Conservation (phyloP, 2,113 vertebrate species). For the Catharus fuscescens region DNA sequence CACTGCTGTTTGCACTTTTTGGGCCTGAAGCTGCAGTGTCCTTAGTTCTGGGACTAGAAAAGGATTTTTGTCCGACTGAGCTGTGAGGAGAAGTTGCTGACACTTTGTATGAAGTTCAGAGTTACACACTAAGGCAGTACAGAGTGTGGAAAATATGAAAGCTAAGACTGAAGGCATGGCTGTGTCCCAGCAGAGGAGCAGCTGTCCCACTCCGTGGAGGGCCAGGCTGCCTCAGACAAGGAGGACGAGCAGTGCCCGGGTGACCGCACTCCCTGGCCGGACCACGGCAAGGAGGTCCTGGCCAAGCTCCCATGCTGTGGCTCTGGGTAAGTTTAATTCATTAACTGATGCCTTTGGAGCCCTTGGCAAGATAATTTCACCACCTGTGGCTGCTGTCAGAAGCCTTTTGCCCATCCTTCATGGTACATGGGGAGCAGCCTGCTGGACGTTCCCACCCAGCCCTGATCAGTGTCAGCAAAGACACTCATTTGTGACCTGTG, state of each 20-base stretch:
- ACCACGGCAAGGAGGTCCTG: constrained; percentile 46
- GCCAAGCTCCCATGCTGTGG: constrained; percentile 78
- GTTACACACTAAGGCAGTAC: too few relatives aligned
- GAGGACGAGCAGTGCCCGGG: constrained; percentile 82
- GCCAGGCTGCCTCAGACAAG: constrained; percentile 85
- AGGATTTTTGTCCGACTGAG: too few relatives aligned
- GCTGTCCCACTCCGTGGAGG: constrained; percentile 90
- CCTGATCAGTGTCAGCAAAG: fast-evolving
- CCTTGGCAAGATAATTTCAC: neutral
- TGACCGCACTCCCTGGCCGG: constrained; percentile 65
- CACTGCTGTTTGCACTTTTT: too few relatives aligned
- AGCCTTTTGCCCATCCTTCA: neutral
- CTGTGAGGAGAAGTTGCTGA: too few relatives aligned
- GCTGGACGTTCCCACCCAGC: neutral
- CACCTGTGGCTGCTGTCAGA: neutral
- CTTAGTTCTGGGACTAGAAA: too few relatives aligned
- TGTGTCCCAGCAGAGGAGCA: constrained; percentile 81
- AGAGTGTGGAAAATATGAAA: too few relatives aligned
- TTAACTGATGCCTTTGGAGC: neutral
- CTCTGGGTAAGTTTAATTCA: constrained; percentile 71
- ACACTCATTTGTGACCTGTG: too few relatives aligned
- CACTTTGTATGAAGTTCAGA: too few relatives aligned
- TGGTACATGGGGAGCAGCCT: fast-evolving
- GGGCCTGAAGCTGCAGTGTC: too few relatives aligned
- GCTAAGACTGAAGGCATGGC: neutral